These are phyloP conservation scores for Malurus leucopterus DNA, from an alignment of 2,797 vertebrate genomes.

Conservation along the genomic window DNA sequence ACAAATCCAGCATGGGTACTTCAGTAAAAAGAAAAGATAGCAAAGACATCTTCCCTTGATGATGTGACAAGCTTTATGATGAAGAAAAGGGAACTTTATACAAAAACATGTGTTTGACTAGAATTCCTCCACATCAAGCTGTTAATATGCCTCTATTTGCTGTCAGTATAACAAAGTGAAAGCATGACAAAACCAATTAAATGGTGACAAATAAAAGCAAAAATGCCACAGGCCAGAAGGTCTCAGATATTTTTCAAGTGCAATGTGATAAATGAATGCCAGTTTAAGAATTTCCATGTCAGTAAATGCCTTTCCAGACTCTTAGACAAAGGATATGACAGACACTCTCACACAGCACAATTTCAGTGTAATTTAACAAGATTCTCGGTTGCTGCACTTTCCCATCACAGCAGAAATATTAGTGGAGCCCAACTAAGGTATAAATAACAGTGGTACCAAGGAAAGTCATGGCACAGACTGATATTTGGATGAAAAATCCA, in stretches of 20 bases:
- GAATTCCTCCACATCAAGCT: neutral
- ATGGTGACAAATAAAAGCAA: neutral
- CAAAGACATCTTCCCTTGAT: neutral
- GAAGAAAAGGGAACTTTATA: neutral
- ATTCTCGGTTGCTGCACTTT: neutral
- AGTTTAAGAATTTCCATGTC: neutral
- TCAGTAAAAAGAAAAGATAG: neutral
- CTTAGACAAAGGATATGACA: neutral
- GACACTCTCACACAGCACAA: neutral
- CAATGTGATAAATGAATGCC: neutral
- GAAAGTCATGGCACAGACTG: neutral
- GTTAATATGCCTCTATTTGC: neutral
- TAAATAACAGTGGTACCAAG: neutral
- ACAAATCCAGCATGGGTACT: neutral
- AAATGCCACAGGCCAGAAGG: neutral
- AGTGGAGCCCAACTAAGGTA: neutral
- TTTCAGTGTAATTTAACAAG: neutral
- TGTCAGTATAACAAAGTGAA: neutral
- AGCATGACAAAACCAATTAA: neutral
- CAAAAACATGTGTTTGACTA: neutral
- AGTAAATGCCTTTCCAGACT: neutral
- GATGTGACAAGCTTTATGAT: neutral
- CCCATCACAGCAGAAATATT: neutral
- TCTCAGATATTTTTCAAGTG: neutral
- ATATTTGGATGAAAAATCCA: neutral